Base-by-base conservation (phyloP, 2,888 invertebrate species). In the Agrilus mali region DNA sequence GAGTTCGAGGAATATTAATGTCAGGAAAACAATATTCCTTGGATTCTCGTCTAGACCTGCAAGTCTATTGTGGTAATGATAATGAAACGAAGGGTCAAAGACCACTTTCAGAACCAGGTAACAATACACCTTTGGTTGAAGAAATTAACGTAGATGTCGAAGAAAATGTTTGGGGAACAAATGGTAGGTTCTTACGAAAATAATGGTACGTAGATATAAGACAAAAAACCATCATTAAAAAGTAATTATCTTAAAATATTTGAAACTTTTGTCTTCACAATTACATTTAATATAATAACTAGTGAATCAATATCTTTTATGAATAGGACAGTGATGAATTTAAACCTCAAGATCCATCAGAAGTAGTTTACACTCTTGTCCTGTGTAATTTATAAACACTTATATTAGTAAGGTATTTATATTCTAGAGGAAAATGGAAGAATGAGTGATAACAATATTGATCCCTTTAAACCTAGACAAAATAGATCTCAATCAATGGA, bases 1-100 rank as follows among this genome's bases (percentile, higher is more conserved):
- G 90, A 37, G 86, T 92, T 51, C 78, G 83, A 20, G 90, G 90
- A 7, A 89, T 92, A 61, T 72, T 90, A 55, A 86, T 88, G 82
- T 82, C 86, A 2, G 89, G 90, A 33, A 90, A 89, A 66, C 90
- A 89, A 66, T 89, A 86, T 64, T 92, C 90, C 0, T 69, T 93
- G 53, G 93, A 93, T 67, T 92, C 92, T 0, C 81, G 87, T 58
- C 82, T 92, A 78, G 92, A 92, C 61, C 75, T 93, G 59, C 89
- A 90, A 34, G 85, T 86, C 60, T 83, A 80, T 4, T 64, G 80
- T 54, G 77, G 78, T 65, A 68, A 71, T 35, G 71, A 70, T 33
- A 55, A 55, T 14, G 51, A 53, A 4, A 27, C 10, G 10, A 27
- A 27, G 27, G 27, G 27, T 10, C 51, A 53, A 13, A 51, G 55